Base-by-base conservation (phyloP, 2,113 vertebrate genomes). In the Psophia crepitans region DNA sequence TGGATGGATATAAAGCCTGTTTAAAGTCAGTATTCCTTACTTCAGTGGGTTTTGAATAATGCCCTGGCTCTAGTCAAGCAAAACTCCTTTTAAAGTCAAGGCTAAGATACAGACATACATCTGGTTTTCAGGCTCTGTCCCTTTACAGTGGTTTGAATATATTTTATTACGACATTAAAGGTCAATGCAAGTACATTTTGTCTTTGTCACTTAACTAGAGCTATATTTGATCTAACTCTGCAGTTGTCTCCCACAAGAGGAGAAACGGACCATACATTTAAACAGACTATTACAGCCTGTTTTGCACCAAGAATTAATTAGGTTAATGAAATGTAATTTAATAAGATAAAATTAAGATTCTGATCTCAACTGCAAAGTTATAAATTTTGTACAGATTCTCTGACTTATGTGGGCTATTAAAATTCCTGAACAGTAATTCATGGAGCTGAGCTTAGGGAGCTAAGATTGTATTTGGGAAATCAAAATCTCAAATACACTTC, bases 241-340 rank as follows among this genome's bases (percentile, higher is more conserved):
- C 37, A 71, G 66, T 61, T 84, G 51, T 53, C 44, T 84, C 68
- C 65, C 53, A 84, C 30, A 93, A 79, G 26, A 89, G 22, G 12
- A 75, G 39, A 88, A 92, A 88, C 87, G 13, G 30, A 33, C 28
- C 39, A 43, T 49, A 90, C 10, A 53, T 75, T 89, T 76, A 60
- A 93, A 89, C 24, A 78, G 79, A 48, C 24, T 69, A 61, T 48
- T n/a, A 86, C 30, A 61, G 48, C 16, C 58, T 91, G 24, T 53
- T 87, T 93, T 94, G 75, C 51, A 86, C 35, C 24, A 86, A 13
- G 9, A 95, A 84, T 88, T 95, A 94, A 89, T 93, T 90, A 86
- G 71, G 79, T 90, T 87, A 96, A 91, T 75, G 49, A 94, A 88
- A 81, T 41, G 6, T 54, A 81, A 70, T 35, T 75, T 75, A 84